Evolutionary conservation across 1,140 invertebrate species (phyloP).

Genomic region (Halesus radiatus): DNA sequence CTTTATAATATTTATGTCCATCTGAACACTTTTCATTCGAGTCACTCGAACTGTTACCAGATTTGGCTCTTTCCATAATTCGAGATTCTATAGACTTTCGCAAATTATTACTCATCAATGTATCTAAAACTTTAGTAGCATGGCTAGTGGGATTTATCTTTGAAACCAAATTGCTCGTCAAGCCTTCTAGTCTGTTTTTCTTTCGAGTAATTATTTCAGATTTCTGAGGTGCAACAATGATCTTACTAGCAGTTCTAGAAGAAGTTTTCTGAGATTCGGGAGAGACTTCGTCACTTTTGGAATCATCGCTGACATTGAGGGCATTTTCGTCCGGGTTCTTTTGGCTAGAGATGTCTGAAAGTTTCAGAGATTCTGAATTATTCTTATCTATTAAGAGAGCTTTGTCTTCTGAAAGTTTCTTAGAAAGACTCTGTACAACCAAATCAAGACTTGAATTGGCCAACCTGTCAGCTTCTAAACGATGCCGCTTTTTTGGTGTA

Average conservation of each 20-base stretch:
- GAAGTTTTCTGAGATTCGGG: conserved; percentile 65
- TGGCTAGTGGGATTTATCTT: conserved; percentile 70
- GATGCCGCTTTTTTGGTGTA: conserved; percentile 73
- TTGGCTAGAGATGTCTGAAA: conserved; percentile 50
- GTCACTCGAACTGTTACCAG: conserved; percentile 57
- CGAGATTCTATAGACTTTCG: conserved; percentile 70
- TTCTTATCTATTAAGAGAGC: conserved; percentile 46
- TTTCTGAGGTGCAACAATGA: conserved; percentile 66
- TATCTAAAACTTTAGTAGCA: conserved; percentile 69
- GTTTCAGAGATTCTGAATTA: conserved; percentile 37
- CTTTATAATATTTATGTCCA: conserved; percentile 61
- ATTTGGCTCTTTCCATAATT: conserved; percentile 68
- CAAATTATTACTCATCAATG: conserved; percentile 69
- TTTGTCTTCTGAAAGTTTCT: conserved; percentile 68
- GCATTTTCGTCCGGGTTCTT: conserved; percentile 59
- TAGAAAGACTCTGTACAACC: conserved; percentile 68
- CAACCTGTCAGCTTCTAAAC: conserved; percentile 67
- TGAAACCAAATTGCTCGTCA: conserved; percentile 70
- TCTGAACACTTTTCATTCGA: conserved; percentile 60
- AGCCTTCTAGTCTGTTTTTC: conserved; percentile 72
- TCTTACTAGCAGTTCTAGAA: conserved; percentile 65
- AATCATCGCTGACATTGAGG: conserved; percentile 53
- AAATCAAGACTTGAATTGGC: conserved; percentile 65
- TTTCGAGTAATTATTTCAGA: conserved; percentile 71
- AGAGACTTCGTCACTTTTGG: conserved; percentile 44